These are phyloP conservation scores for Hyposoter didymator DNA, from an alignment of 2,888 invertebrate genomes.

Conservation along the genomic window DNA sequence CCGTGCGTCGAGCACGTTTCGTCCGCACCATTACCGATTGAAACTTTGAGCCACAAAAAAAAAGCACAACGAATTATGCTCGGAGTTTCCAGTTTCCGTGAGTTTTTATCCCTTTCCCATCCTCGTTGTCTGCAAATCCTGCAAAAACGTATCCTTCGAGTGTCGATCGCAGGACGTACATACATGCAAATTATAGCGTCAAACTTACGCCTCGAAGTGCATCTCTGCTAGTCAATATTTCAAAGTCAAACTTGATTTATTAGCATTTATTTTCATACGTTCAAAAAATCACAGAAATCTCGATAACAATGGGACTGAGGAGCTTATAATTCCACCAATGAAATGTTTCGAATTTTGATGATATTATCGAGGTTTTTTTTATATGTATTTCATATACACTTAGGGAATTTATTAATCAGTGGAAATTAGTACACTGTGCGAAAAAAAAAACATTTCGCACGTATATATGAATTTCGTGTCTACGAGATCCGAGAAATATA, in stretches of 20 bases:
- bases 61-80: neutral
- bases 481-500: neutral
- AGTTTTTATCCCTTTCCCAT: neutral
- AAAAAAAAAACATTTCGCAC: neutral
- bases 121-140: neutral
- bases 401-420: neutral
- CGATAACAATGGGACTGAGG: neutral
- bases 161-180: neutral
- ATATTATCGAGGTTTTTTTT: no score
- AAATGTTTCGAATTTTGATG: no score
- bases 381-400: no score
- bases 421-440: neutral
- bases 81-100: neutral
- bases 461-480: neutral
- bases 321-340: no score
- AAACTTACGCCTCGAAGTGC: neutral
- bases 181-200: neutral
- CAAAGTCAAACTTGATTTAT: neutral
- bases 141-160: neutral
- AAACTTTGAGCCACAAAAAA: neutral
- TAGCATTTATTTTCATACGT: neutral
- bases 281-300: neutral
- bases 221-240: neutral
- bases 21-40: neutral
- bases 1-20: neutral